Evolutionary conservation across 1,140 invertebrate species (phyloP).

Genomic region (Calliphora vicina): DNA sequence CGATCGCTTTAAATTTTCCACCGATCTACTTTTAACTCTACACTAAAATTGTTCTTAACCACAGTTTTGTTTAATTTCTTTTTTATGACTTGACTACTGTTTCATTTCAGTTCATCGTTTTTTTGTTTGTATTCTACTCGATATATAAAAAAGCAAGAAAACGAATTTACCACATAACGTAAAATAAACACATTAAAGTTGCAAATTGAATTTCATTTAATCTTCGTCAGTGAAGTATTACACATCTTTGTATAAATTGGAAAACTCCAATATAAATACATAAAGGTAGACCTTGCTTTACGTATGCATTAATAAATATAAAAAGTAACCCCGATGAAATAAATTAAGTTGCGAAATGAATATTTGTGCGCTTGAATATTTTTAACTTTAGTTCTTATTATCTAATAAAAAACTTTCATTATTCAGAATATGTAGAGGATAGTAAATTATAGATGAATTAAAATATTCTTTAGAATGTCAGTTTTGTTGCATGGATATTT

Average conservation of each 20-base stretch:
- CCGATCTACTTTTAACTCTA: too few relatives aligned
- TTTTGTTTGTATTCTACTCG: not conserved
- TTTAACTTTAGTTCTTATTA: too few relatives aligned
- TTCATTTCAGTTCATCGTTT: not conserved
- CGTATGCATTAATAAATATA: too few relatives aligned
- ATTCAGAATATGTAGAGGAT: too few relatives aligned
- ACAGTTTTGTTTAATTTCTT: not conserved
- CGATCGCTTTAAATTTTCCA: not conserved
- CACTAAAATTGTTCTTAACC: not conserved
- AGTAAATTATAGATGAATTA: too few relatives aligned
- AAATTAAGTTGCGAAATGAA: too few relatives aligned
- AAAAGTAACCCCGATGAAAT: too few relatives aligned
- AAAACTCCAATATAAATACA: not conserved
- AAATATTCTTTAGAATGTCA: too few relatives aligned
- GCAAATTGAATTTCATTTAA: conserved; percentile 63
- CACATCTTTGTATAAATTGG: not conserved
- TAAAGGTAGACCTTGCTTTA: too few relatives aligned
- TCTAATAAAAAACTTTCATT: too few relatives aligned
- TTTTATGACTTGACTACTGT: not conserved
- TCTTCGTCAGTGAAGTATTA: conserved; percentile 43
- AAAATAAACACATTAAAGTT: conserved; percentile 63
- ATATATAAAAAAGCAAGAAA: not conserved
- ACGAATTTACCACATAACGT: conserved; percentile 48
- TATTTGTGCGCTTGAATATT: too few relatives aligned
- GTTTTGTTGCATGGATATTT: too few relatives aligned